Base-by-base conservation (phyloP, 2,797 vertebrate genomes). In the Ctenopoma kingsleyae region DNA sequence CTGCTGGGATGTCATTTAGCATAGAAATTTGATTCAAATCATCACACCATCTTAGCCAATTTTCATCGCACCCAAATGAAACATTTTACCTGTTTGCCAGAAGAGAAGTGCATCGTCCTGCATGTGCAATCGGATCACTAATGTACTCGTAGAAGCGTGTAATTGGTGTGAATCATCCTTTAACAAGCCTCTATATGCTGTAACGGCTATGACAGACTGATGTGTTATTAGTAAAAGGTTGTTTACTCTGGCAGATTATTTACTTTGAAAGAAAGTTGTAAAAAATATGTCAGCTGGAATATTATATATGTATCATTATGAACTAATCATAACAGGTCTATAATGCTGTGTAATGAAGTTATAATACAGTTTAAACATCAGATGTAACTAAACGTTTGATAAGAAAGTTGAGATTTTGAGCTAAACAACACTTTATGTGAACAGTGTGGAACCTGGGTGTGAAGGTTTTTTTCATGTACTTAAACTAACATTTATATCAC, bases 11-110 rank as follows among this genome's bases (percentile, higher is more conserved):
- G 84, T 77, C 27, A 88, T 88, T 85, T 86, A 63, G 78, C 74
- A 70, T 84, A 78, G 82, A 75, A 87, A 89, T 91, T 84, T 89
- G 67, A 88, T 87, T 88, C 83, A 68, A 46, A 72, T 85, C 51
- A 56, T 84, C 71, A 43, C 57, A 57, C 83, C 66, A 65, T 88
- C 79, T 83, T 75, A 59, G 62, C 77, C 77, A 79, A 63, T 53
- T 66, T 58, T 65, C 62, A 38, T 67, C 48, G 48, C 50, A 38
- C 46, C 22, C 22, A 80, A 74, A 84, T 79, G 66, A 74, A 72
- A 69, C 74, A 82, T 64, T 67, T 78, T 80, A 61, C 62, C 68
- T 69, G 73, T 83, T 87, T 85, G 79, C 76, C 78, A 61, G 72
- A 83, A 71, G 74, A 85, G 67, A 73, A 54, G 60, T 35, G 50